These are phyloP conservation scores for Ianthella basta DNA, from an alignment of 37 sponge, comb jelly and placozoan species.

Conservation along the genomic window DNA sequence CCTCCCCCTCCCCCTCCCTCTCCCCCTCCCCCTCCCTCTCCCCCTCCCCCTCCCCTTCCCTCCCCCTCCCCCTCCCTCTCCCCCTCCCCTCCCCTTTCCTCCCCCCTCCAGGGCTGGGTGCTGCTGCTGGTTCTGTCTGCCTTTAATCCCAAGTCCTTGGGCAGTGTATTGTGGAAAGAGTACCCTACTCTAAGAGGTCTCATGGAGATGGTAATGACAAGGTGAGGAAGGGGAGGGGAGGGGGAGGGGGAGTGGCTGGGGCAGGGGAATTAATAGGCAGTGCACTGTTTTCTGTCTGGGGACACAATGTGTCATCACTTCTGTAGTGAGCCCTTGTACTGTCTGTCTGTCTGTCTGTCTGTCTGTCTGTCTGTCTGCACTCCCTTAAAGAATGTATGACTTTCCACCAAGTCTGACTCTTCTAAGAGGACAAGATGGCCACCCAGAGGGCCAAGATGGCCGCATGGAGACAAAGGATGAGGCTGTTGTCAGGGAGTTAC, in stretches of 20 bases:
- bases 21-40: no score
- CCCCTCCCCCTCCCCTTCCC: background rate
- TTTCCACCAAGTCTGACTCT: slow-evolving; percentile 78
- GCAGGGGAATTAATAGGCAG: no score
- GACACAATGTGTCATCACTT: no score
- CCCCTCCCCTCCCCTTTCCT: slow-evolving; percentile 42
- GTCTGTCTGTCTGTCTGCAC: no score
- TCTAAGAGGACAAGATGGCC: slow-evolving; percentile 14
- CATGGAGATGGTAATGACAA: slow-evolving; percentile 99
- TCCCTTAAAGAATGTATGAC: slow-evolving; percentile 50
- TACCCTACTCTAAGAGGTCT: slow-evolving; percentile 86
- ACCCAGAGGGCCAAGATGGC: slow-evolving; percentile 15
- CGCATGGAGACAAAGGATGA: slow-evolving; percentile 47
- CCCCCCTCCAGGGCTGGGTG: slow-evolving; percentile 63
- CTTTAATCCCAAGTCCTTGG: slow-evolving; percentile 84
- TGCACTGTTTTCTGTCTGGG: no score
- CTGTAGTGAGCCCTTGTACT: no score
- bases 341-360: no score
- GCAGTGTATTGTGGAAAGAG: slow-evolving; percentile 77
- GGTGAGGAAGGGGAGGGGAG: background rate
- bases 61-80: background rate
- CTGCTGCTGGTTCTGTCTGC: slow-evolving; percentile 86
- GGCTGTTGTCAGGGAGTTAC: slow-evolving; percentile 51
- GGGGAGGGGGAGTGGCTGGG: no score
- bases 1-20: no score